Conservation (phyloP, 2,113 vertebrate species). For the Plotosus lineatus region DNA sequence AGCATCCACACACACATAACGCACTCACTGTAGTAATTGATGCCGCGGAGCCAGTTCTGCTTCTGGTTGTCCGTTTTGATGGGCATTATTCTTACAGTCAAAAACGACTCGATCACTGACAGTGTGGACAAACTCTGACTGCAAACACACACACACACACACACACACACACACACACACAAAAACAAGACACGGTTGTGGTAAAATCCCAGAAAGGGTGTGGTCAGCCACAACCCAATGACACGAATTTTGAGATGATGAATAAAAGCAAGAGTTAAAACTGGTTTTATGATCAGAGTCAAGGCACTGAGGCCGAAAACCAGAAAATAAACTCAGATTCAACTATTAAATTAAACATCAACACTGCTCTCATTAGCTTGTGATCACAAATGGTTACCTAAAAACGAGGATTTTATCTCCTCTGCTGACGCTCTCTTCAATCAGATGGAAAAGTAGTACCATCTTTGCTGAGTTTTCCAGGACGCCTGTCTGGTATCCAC, state of each 20-base stretch:
- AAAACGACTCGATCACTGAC: constrained; percentile 95
- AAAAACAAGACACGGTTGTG: background rate
- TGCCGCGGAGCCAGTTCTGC: constrained; percentile 89
- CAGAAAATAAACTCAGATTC: too few relatives aligned
- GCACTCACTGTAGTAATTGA: constrained; percentile 95
- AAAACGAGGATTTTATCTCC: constrained; percentile 96
- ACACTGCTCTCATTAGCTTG: background rate
- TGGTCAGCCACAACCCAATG: background rate
- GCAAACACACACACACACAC: constrained; percentile 27
- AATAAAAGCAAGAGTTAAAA: too few relatives aligned
- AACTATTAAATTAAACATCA: background rate
- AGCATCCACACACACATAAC: constrained; percentile 47
- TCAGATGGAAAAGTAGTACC: constrained; percentile 94
- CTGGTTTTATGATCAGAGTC: too few relatives aligned
- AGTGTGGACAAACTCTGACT: constrained; percentile 98
- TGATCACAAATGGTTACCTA: constrained; percentile 76
- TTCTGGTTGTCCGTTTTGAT: constrained; percentile 63
- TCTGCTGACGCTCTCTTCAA: constrained; percentile 89
- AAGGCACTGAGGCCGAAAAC: too few relatives aligned
- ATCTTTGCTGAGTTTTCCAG: constrained; percentile 97
- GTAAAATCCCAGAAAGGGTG: background rate
- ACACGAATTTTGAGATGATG: background rate
- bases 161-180: constrained; percentile 4
- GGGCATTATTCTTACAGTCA: constrained; percentile 86
- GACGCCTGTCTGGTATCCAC: constrained; percentile 85